Percentiles rank a stretch among this genome's conserved stretches.
Conservation (phyloP, 2,888 invertebrate genomes). For the Teleogryllus oceanicus region DNA sequence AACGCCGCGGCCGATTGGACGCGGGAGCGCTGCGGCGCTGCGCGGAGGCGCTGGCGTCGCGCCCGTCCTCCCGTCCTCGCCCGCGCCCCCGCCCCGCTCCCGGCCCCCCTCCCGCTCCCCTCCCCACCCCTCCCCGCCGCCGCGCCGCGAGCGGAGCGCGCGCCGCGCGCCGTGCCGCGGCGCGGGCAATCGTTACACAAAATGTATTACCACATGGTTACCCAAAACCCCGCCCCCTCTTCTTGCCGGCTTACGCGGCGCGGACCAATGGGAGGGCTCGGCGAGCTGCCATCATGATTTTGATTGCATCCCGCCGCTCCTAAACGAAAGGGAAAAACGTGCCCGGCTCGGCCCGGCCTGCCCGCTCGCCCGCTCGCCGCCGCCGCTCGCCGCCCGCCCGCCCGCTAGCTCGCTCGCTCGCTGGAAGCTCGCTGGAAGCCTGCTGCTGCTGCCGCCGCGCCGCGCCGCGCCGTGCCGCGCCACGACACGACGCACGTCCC, state of each 20-base stretch:
- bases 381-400: neutral
- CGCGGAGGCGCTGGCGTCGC: neutral
- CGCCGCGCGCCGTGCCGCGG: neutral
- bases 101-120: neutral
- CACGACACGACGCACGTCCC: slow-evolving; percentile 49
- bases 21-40: neutral
- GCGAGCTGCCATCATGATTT: slow-evolving; percentile 35
- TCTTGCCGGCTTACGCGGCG: slow-evolving; percentile 20
- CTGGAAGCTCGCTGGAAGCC: slow-evolving; percentile 44
- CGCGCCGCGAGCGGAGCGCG: neutral
- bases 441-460: slow-evolving; percentile 49
- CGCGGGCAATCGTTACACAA: slow-evolving; percentile 18
- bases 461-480: slow-evolving; percentile 44
- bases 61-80: neutral
- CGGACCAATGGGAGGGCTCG: slow-evolving; percentile 30
- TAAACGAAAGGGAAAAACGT: slow-evolving; percentile 34
- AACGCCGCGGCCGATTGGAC: neutral
- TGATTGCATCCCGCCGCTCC: slow-evolving; percentile 32
- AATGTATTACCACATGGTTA: slow-evolving; percentile 18
- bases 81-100: neutral
- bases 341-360: neutral
- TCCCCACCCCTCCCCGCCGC: neutral
- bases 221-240: slow-evolving; percentile 9
- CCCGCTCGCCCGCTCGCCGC: neutral
- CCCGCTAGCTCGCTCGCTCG: slow-evolving; percentile 41